Percentiles rank a stretch among this genome's conserved stretches.
Conservation (phyloP, 2,113 vertebrate species). For the Ibidorhyncha struthersii region DNA sequence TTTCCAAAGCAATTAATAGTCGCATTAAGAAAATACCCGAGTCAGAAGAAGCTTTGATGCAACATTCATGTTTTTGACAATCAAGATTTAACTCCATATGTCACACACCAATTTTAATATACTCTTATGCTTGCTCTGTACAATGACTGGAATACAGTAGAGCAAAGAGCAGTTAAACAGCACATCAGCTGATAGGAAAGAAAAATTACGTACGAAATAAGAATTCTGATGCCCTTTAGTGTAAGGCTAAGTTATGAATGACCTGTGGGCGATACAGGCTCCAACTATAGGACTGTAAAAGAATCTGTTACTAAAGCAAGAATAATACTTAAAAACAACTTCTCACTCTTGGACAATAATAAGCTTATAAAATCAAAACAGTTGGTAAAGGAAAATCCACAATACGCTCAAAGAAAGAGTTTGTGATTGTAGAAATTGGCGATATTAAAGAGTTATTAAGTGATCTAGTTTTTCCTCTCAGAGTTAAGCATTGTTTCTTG, state of each 20-base stretch:
- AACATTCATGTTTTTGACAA: background rate
- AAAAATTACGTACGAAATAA: background rate
- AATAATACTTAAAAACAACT: background rate
- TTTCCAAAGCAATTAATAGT: background rate
- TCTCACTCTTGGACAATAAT: background rate
- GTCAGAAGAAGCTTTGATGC: background rate
- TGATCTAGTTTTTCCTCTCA: background rate
- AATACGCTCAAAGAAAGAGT: background rate
- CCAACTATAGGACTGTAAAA: background rate
- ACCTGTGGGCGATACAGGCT: background rate
- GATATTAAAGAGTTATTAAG: background rate
- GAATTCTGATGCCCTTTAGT: background rate
- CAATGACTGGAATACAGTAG: background rate
- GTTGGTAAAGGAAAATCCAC: background rate
- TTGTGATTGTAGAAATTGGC: background rate
- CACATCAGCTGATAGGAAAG: background rate
- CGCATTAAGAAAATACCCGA: background rate
- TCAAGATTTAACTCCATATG: background rate
- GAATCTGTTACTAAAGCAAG: background rate
- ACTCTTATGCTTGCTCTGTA: background rate
- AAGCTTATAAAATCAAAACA: background rate
- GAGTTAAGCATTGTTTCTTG: background rate
- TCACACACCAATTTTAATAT: background rate
- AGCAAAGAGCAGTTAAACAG: background rate
- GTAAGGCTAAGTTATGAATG: background rate